These are phyloP conservation scores for Parotia lawesii DNA, from an alignment of 2,113 vertebrate genomes.

Conservation along the genomic window DNA sequence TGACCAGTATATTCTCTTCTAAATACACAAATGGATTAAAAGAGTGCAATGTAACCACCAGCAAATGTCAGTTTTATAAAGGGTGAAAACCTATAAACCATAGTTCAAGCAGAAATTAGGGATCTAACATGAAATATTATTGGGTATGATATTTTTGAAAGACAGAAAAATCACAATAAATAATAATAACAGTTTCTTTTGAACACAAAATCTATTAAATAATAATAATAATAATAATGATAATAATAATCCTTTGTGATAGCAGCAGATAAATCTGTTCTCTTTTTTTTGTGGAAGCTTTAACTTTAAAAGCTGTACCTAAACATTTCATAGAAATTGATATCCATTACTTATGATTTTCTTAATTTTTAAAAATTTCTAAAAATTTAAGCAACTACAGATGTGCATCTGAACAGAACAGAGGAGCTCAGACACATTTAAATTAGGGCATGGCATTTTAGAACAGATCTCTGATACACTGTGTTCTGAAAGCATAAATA, in stretches of 20 bases:
- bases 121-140: background rate
- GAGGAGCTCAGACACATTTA: background rate
- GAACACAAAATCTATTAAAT: background rate
- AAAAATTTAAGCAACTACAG: background rate
- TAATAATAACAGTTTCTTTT: background rate
- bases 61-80: background rate
- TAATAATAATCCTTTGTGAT: background rate
- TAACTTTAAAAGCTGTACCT: background rate
- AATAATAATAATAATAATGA: background rate
- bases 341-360: background rate
- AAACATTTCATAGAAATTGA: background rate
- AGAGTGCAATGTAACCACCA: background rate
- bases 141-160: background rate
- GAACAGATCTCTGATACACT: background rate
- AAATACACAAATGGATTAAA: background rate
- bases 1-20: background rate
- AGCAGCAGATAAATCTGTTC: background rate
- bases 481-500: background rate
- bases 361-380: background rate
- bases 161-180: background rate
- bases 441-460: background rate
- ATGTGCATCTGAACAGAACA: background rate
- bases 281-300: background rate
- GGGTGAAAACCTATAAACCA: background rate
- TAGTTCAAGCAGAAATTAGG: background rate